Conservation (phyloP, 2,888 invertebrate genomes). For the Exocentrus adspersus region DNA sequence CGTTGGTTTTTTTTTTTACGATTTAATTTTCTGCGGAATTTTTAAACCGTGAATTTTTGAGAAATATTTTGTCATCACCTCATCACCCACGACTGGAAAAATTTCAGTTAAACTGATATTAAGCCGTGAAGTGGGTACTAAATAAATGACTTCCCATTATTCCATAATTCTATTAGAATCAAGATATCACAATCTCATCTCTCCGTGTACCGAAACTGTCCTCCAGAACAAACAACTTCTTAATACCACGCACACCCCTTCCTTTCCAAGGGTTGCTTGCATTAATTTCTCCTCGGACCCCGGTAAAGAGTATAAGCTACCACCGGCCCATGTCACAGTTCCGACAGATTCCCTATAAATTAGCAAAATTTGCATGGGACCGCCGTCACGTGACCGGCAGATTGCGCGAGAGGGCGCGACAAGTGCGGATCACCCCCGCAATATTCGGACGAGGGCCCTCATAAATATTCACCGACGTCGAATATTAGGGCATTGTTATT, state of each 20-base stretch:
- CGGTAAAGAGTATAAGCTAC: neutral
- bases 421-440: slow-evolving; percentile 27
- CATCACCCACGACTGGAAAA: too few species aligned
- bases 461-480: slow-evolving; percentile 30
- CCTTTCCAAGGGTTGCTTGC: slow-evolving; percentile 5
- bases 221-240: neutral
- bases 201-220: neutral
- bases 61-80: too few species aligned
- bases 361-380: slow-evolving; percentile 59
- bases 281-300: slow-evolving; percentile 21
- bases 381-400: slow-evolving; percentile 41
- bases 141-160: too few species aligned
- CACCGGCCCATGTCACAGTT: slow-evolving; percentile 35
- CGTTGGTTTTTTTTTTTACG: too few species aligned
- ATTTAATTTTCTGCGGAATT: too few species aligned
- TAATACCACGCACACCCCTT: neutral
- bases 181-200: too few species aligned
- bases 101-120: too few species aligned
- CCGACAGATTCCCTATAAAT: slow-evolving; percentile 56
- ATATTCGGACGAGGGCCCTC: slow-evolving; percentile 21
- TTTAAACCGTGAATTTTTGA: too few species aligned
- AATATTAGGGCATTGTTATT: slow-evolving; percentile 27
- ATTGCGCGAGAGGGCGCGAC: slow-evolving; percentile 35
- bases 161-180: too few species aligned
- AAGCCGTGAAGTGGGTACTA: too few species aligned